A percentile compares a stretch with the other conserved stretches of the same genome.
phyloP scores from a whole-genome alignment of 2,797 vertebrate genomes.

The Netta rufina region DNA sequence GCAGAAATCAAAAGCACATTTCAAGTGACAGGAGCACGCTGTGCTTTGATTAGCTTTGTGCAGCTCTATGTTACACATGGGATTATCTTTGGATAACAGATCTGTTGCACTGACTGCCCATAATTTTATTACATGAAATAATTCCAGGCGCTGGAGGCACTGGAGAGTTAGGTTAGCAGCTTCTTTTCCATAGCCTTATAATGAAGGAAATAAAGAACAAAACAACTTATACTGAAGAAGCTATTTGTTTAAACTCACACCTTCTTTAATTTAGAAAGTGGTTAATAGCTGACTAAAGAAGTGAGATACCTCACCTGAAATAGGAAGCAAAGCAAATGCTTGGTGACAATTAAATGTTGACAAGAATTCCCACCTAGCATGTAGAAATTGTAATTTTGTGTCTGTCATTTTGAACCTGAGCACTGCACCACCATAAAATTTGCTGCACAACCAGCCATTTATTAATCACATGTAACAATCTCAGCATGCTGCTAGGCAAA shows the following conservation, averaged over 20 bases:
- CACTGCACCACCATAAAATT: not conserved
- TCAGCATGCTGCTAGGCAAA: slow-evolving; percentile 8
- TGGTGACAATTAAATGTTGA: not conserved
- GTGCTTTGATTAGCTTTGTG: not conserved
- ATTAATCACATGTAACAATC: not conserved
- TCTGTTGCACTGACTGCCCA: not conserved
- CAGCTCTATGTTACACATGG: not conserved
- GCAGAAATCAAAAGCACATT: not conserved
- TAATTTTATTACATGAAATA: not conserved
- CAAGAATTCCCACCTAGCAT: not conserved
- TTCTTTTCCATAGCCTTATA: not conserved
- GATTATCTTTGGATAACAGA: not conserved
- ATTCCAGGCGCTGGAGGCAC: not conserved
- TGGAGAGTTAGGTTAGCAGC: not conserved
- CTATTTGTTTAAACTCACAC: not conserved
- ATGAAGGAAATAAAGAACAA: not conserved
- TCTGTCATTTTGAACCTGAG: not conserved
- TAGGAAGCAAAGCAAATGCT: not conserved
- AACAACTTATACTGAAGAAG: not conserved
- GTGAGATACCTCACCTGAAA: not conserved
- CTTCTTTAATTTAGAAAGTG: not conserved
- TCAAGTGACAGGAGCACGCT: not conserved
- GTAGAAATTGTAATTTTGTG: not conserved
- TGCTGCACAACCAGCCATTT: not conserved
- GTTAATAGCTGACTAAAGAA: not conserved